These are phyloP conservation scores for Gracilinanus agilis DNA, from an alignment of 2,113 vertebrate species.

Conservation along the genomic window DNA sequence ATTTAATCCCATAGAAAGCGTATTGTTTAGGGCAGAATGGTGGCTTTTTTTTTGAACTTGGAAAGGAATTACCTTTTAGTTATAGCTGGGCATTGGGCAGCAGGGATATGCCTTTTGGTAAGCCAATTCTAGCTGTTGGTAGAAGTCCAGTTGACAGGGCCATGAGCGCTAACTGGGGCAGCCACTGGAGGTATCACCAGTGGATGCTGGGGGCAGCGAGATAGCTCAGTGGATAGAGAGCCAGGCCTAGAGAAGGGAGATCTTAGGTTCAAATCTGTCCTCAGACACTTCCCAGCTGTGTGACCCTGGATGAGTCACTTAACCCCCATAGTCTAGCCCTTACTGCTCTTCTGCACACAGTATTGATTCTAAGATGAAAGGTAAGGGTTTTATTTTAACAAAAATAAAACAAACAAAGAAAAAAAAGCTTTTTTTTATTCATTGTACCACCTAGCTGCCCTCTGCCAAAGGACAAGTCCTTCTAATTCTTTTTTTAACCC, in stretches of 20 bases:
- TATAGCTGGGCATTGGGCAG: conserved; percentile 28
- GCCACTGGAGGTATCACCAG: no score
- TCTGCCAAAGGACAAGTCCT: background rate
- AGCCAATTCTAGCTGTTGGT: background rate
- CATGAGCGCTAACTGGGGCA: background rate
- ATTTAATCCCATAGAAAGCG: conserved; percentile 69
- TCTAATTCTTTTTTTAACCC: background rate
- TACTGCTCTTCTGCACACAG: no score
- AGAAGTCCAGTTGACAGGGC: background rate
- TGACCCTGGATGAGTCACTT: background rate
- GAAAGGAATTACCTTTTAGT: conserved; percentile 52
- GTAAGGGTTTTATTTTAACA: no score
- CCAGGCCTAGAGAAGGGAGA: background rate
- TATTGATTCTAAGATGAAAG: no score
- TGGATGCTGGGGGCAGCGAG: no score
- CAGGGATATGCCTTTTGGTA: background rate
- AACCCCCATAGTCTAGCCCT: no score
- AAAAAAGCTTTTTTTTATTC: no score
- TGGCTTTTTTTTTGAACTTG: conserved; percentile 25
- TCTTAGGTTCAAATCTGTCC: background rate
- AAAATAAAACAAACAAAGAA: no score
- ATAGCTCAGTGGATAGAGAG: background rate
- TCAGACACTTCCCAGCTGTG: background rate
- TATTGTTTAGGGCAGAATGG: conserved; percentile 50
- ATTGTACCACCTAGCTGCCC: no score